These are phyloP conservation scores for Muraenolepis orangiensis DNA, from an alignment of 2,797 vertebrate genomes.

Conservation along the genomic window DNA sequence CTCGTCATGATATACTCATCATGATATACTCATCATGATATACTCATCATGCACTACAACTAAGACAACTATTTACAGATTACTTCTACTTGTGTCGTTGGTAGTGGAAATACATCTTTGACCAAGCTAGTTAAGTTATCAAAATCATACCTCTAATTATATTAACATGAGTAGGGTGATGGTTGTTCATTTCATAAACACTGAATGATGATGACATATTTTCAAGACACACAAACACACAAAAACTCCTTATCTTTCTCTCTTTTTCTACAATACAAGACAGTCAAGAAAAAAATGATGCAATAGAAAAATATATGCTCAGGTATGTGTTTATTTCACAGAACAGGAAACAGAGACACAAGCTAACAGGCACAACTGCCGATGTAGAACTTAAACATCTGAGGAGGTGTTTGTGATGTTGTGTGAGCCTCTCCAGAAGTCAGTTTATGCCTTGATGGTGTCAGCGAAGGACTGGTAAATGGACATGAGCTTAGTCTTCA, in stretches of 20 bases:
- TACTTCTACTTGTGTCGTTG: background rate
- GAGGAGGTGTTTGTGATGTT: background rate
- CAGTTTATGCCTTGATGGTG: slow-evolving; percentile 27
- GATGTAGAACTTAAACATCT: no score
- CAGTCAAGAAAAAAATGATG: background rate
- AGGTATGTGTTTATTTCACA: background rate
- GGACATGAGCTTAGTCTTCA: slow-evolving; percentile 59
- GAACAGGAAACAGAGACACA: background rate
- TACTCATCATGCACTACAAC: no score
- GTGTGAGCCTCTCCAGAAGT: no score
- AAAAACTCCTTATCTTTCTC: background rate
- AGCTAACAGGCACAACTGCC: no score
- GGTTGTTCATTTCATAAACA: no score
- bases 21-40: no score
- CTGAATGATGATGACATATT: background rate
- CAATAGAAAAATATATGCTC: background rate
- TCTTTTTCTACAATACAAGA: no score
- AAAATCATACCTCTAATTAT: background rate
- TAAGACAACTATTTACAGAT: no score
- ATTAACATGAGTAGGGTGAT: background rate
- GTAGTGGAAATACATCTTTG: background rate
- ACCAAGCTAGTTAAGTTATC: background rate
- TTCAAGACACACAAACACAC: background rate
- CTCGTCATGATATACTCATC: no score
- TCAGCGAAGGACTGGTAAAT: slow-evolving; percentile 63